A percentile compares a stretch with the other conserved stretches of the same genome.
These are phyloP conservation scores for Brachionus rotundiformis DNA, from an alignment of 1,140 invertebrate species.

Conservation along the genomic window DNA sequence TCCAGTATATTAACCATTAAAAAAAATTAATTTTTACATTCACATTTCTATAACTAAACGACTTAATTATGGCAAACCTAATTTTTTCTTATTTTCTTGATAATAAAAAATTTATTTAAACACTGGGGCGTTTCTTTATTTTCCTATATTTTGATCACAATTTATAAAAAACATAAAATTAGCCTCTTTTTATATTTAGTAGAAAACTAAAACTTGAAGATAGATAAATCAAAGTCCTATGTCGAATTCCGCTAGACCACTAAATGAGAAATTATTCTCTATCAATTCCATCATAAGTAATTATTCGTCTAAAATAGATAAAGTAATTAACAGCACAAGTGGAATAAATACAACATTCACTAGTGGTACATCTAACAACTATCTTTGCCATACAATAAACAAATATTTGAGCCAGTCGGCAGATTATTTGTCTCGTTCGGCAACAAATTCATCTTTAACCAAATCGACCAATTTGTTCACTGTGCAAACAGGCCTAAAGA, in stretches of 20 bases:
- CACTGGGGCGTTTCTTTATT: constrained; percentile 27
- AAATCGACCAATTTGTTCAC: constrained; percentile 36
- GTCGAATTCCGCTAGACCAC: constrained; percentile 4
- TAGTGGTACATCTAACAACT: background rate
- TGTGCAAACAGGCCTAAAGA: background rate
- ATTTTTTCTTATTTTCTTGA: constrained; percentile 42
- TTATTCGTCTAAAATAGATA: constrained; percentile 50
- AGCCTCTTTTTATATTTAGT: constrained; percentile 4
- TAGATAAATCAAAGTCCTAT: background rate
- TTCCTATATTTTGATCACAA: background rate
- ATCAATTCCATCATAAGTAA: constrained; percentile 22
- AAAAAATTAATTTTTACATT: background rate
- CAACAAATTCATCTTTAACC: background rate
- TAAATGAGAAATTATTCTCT: constrained; percentile 26
- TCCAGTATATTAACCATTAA: constrained; percentile 2
- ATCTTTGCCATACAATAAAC: background rate
- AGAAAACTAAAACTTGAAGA: background rate
- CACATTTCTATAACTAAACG: background rate
- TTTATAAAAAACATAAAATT: constrained; percentile 11
- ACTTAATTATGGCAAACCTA: constrained; percentile 11
- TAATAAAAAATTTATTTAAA: constrained; percentile 38
- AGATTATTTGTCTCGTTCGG: constrained; percentile 27
- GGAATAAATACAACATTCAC: constrained; percentile 32
- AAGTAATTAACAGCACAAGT: constrained; percentile 8
- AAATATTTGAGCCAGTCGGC: constrained; percentile 31